Evolutionary conservation across 1,140 invertebrate genomes (phyloP).

Genomic region (Delia radicum): DNA sequence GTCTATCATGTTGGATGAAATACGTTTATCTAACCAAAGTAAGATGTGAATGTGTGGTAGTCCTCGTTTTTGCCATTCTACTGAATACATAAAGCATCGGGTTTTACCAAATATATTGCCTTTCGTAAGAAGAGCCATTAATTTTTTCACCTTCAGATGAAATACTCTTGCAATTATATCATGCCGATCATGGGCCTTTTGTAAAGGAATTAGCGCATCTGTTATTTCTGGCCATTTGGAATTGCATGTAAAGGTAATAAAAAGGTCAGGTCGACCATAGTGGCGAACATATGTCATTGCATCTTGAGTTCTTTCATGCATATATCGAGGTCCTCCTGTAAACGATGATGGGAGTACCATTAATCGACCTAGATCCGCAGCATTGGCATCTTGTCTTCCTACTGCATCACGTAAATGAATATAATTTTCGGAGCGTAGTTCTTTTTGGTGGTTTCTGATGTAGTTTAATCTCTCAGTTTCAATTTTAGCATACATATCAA

Average conservation of each 20-base stretch:
- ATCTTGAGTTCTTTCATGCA: slow-evolving; percentile 27
- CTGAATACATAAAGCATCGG: slow-evolving; percentile 6
- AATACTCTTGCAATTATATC: too few relatives aligned
- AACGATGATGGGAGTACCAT: slow-evolving; percentile 20
- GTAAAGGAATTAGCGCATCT: neutral
- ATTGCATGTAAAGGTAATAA: slow-evolving; percentile 23
- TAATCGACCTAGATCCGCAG: neutral
- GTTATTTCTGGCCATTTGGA: slow-evolving; percentile 23
- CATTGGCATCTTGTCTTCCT: slow-evolving; percentile 9
- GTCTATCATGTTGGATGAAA: slow-evolving; percentile 7
- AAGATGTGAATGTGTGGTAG: neutral
- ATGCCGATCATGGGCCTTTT: neutral
- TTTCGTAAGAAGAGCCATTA: slow-evolving; percentile 5
- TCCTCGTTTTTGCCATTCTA: slow-evolving; percentile 17
- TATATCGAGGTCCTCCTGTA: neutral
- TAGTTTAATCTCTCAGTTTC: neutral
- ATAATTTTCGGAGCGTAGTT: neutral
- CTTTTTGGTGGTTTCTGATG: neutral
- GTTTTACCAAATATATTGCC: slow-evolving; percentile 8
- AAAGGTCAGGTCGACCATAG: slow-evolving; percentile 15
- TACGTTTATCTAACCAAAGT: neutral
- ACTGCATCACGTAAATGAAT: slow-evolving; percentile 18
- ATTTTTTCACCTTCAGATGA: too few relatives aligned
- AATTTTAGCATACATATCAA: slow-evolving; percentile 16
- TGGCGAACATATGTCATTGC: slow-evolving; percentile 21